Evolutionary conservation across 2,113 vertebrate species (phyloP).

Genomic region (human): GRCh38 chr20:53962501-53963000

Average conservation of each 20-base stretch:
- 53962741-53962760: not conserved
- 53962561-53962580: not conserved
- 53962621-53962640: slow-evolving; percentile 30
- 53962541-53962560: not conserved
- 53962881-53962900: too few relatives aligned
- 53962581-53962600: not conserved
- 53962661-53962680: slow-evolving; percentile 1
- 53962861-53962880: too few relatives aligned
- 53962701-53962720: not conserved
- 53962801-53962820: not conserved
- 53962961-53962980: too few relatives aligned
- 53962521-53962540: not conserved
- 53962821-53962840: not conserved
- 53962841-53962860: not conserved
- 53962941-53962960: too few relatives aligned
- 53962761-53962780: too few relatives aligned
- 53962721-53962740: not conserved
- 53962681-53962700: slow-evolving; percentile 10
- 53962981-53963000: too few relatives aligned
- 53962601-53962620: slow-evolving; percentile 46
- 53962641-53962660: not conserved
- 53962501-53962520: not conserved
- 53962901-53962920: too few relatives aligned
- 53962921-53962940: too few relatives aligned
- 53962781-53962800: fast-evolving